Conservation (phyloP, 2,888 invertebrate species). For the Eupithecia dodoneata region DNA sequence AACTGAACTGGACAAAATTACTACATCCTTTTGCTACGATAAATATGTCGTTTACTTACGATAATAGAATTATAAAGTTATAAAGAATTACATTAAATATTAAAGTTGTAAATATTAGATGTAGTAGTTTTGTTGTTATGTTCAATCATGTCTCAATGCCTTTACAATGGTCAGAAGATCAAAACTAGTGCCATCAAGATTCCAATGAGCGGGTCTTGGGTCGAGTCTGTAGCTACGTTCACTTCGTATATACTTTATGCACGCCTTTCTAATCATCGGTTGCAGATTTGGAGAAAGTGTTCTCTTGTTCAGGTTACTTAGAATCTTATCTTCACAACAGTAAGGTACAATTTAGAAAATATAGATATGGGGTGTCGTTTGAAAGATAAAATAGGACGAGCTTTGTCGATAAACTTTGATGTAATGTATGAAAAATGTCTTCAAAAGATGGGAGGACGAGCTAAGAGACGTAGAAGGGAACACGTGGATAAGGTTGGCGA, state of each 20-base stretch:
- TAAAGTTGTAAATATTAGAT: constrained; percentile 34
- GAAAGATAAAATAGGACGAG: no score
- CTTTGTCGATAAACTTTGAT: no score
- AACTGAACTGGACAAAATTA: constrained; percentile 58
- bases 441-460: no score
- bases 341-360: neutral
- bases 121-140: constrained; percentile 57
- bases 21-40: constrained; percentile 46
- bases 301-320: neutral
- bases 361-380: no score
- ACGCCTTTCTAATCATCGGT: constrained; percentile 78
- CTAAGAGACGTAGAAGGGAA: no score
- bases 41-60: neutral
- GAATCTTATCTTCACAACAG: neutral
- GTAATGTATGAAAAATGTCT: no score
- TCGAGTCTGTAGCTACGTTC: constrained; percentile 67
- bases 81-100: neutral
- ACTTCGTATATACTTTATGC: constrained; percentile 57
- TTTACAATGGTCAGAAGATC: constrained; percentile 76
- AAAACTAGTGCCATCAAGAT: constrained; percentile 72
- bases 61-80: neutral
- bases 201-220: constrained; percentile 77
- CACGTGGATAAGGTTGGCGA: no score
- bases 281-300: constrained; percentile 51
- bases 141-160: constrained; percentile 69